These are phyloP conservation scores for Trididemnum clinides DNA, from an alignment of 23 tunicate species.

Conservation along the genomic window DNA sequence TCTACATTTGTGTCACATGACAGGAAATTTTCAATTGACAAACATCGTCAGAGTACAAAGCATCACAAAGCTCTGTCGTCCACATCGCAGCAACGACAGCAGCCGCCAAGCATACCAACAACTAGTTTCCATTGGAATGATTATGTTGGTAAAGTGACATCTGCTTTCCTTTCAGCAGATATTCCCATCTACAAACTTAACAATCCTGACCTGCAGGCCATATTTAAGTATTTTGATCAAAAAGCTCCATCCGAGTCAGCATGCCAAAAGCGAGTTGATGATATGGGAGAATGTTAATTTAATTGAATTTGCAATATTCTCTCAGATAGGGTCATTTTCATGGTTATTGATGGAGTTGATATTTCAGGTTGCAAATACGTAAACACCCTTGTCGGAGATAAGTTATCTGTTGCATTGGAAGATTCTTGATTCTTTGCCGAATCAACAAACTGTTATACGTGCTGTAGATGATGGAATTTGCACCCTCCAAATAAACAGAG, in stretches of 20 bases:
- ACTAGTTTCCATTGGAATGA: slow-evolving; percentile 33
- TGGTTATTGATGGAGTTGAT: slow-evolving; percentile 30
- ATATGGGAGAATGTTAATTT: slow-evolving; percentile 28
- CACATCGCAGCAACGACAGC: slow-evolving; percentile 40
- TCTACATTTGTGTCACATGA: slow-evolving; percentile 51
- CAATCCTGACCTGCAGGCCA: slow-evolving; percentile 43
- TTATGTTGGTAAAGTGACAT: slow-evolving; percentile 35
- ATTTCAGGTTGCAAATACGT: slow-evolving; percentile 32
- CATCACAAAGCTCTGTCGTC: slow-evolving; percentile 21
- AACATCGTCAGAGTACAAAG: slow-evolving; percentile 37
- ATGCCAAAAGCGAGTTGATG: slow-evolving; percentile 31
- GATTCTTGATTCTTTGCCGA: slow-evolving; percentile 27
- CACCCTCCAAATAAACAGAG: slow-evolving; percentile 39
- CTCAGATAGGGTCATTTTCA: slow-evolving; percentile 29
- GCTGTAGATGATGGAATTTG: slow-evolving; percentile 42
- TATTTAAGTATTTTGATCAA: slow-evolving; percentile 33
- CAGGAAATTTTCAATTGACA: slow-evolving; percentile 34
- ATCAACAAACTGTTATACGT: slow-evolving; percentile 33
- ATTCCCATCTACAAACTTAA: slow-evolving; percentile 33
- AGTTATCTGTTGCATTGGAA: slow-evolving; percentile 33
- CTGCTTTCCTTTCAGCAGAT: slow-evolving; percentile 41
- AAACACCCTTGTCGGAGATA: slow-evolving; percentile 45
- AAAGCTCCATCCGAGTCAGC: slow-evolving; percentile 43
- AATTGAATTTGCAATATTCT: slow-evolving; percentile 34
- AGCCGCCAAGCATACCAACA: slow-evolving; percentile 43